A percentile compares a stretch with the other conserved stretches of the same genome.
Conservation (phyloP, 1,140 invertebrate species). For the Tenebrio molitor region DNA sequence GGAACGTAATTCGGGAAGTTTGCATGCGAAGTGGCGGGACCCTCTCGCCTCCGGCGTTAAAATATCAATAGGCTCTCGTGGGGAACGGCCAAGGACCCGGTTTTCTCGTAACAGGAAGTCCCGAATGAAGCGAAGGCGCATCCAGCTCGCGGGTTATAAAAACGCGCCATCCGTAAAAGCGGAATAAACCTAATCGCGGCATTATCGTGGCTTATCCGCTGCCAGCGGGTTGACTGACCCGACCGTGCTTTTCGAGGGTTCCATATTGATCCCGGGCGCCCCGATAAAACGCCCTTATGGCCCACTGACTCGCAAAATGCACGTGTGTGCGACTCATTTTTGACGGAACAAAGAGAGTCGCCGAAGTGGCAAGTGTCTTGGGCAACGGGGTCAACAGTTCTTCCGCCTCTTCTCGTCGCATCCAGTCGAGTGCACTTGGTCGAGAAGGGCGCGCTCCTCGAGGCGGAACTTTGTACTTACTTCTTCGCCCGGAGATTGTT, state of each 20-base stretch:
- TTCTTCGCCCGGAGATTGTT: too few relatives aligned
- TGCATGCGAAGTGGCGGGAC: too few relatives aligned
- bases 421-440: constrained; percentile 26
- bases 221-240: constrained; percentile 21
- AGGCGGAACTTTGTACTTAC: constrained; percentile 9
- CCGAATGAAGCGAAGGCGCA: not conserved
- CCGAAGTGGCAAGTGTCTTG: constrained; percentile 9
- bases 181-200: constrained; percentile 33
- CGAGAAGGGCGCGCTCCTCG: constrained; percentile 3
- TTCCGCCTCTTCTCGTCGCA: constrained; percentile 4
- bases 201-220: constrained; percentile 37
- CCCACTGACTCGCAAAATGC: constrained; percentile 38
- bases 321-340: not conserved
- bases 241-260: constrained; percentile 30
- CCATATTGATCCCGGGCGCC: constrained; percentile 20
- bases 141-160: constrained; percentile 18
- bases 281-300: constrained; percentile 34
- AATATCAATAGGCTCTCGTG: constrained; percentile 1
- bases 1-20: too few relatives aligned
- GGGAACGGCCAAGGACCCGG: not conserved
- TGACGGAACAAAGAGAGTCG: constrained; percentile 19
- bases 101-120: constrained; percentile 1
- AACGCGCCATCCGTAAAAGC: constrained; percentile 27
- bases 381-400: constrained; percentile 24
- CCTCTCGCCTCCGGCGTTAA: too few relatives aligned